A percentile compares a stretch with the other conserved stretches of the same genome.
Evolutionary conservation across 2,888 invertebrate species (phyloP).

Genomic region (Autographa gamma): DNA sequence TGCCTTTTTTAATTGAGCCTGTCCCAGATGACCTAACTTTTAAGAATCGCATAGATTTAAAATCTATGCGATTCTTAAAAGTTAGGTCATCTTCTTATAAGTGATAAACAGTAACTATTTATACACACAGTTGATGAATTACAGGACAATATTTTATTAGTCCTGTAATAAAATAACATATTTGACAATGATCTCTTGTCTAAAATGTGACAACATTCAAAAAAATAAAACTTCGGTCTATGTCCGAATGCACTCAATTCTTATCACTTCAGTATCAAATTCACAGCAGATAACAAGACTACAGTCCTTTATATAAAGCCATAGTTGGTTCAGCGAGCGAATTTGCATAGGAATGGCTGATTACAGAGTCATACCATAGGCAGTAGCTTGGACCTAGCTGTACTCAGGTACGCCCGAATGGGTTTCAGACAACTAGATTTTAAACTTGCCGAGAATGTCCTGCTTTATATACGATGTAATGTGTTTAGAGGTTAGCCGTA

Average conservation of each 20-base stretch:
- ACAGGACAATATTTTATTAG: no score
- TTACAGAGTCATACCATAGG: slow-evolving; percentile 84
- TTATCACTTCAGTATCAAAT: slow-evolving; percentile 49
- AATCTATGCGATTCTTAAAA: no score
- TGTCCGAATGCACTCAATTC: background rate
- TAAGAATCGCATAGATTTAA: no score
- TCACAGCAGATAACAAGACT: slow-evolving; percentile 56
- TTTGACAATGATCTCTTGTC: no score
- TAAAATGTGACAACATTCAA: no score
- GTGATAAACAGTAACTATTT: no score
- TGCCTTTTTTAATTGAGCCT: no score
- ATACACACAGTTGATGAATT: no score
- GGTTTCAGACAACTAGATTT: slow-evolving; percentile 65
- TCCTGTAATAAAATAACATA: no score
- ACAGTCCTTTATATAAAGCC: slow-evolving; percentile 79
- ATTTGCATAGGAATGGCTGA: slow-evolving; percentile 88
- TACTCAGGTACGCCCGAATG: slow-evolving; percentile 63
- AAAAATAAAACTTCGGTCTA: background rate
- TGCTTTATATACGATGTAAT: slow-evolving; percentile 56
- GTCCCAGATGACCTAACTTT: no score
- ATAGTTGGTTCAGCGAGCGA: slow-evolving; percentile 85
- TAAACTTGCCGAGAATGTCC: slow-evolving; percentile 62
- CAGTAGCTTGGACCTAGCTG: slow-evolving; percentile 73
- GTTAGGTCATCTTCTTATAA: no score
- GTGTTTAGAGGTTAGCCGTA: slow-evolving; percentile 42